A percentile compares a stretch with the other conserved stretches of the same genome.
phyloP scores from a whole-genome alignment of 2,888 invertebrate genomes.

The Andrena hattorfiana region DNA sequence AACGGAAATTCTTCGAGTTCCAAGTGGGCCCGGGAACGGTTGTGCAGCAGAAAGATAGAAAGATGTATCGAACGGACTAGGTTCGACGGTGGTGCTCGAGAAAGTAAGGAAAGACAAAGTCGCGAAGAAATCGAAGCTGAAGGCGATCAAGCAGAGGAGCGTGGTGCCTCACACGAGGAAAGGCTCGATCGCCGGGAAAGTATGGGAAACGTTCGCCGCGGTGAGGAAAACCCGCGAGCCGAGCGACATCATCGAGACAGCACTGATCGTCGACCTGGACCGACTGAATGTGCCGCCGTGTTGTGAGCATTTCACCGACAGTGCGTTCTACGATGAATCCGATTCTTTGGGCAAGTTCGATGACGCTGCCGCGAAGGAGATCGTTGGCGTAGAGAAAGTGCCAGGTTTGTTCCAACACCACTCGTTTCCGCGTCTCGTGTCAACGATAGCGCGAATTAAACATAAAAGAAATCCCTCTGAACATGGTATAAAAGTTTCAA shows the following conservation, averaged over 20 bases:
- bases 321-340: constrained; percentile 40
- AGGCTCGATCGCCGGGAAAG: constrained; percentile 76
- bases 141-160: constrained; percentile 64
- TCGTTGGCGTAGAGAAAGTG: constrained; percentile 15
- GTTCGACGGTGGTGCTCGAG: constrained; percentile 65
- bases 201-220: constrained; percentile 79
- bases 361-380: constrained; percentile 18
- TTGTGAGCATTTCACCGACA: constrained; percentile 47
- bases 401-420: constrained; percentile 47
- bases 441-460: not conserved
- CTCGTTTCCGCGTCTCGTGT: not conserved
- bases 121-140: constrained; percentile 74
- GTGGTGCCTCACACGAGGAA: constrained; percentile 49
- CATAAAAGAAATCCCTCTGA: not conserved
- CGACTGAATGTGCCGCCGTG: constrained; percentile 45
- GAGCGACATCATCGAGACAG: constrained; percentile 69
- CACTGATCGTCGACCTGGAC: constrained; percentile 68
- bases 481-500: not conserved
- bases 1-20: constrained; percentile 18
- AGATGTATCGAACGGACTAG: constrained; percentile 51
- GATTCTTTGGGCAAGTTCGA: constrained; percentile 23
- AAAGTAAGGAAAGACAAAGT: constrained; percentile 74
- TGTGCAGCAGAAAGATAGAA: constrained; percentile 4
- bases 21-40: constrained; percentile 1
- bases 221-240: constrained; percentile 73